Evolutionary conservation across 2,888 invertebrate species (phyloP), one percentile per base, ranked within the genome.

Genomic region (Nineta flava): DNA sequence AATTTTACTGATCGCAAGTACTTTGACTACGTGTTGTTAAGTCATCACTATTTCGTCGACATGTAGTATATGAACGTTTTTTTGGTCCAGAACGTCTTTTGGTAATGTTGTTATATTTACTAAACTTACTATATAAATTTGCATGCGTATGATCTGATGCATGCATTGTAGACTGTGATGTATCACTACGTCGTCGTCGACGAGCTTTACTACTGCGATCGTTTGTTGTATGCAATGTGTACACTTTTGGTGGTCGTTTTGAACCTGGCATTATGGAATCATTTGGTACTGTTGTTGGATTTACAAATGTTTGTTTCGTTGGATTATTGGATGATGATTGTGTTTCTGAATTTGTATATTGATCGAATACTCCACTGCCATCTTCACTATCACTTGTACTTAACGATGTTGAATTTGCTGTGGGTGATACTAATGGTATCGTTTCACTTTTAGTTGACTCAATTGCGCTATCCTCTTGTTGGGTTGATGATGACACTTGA

Each of bases 241-340:
- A 48, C 13, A 48, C 48, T 41, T 49, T 49, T 12, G 49, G 49
- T 16, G 49, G 49, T 38, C 49, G 47, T 51, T 51, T 52, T 38
- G 51, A 45, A 15, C 48, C 46, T 19, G 53, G 53, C 16, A 53
- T 53, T 17, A 51, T 47, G 16, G 52, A 53, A 21, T 53, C 53
- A 9, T 50, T 50, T 2, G 51, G 45, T 32, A 50, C 51, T 9
- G 21, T 16, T 10, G 41, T 9, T 12, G 44, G 44, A 26, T 26
- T 44, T 19, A 19, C 19, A 13, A 44, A 44, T 21, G 38, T 13
- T 26, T 26, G 26, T 38, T 38, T 38, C 12, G 15, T 15, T 13
- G 38, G 38, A 38, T n/a, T 13, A 15, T 15, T 13, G n/a, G 38
- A 15, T 13, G 38, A 38, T n/a, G n/a, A 38, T 15, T 38, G 38